Conservation (phyloP, 2,113 vertebrate genomes). For the Origma solitaria region DNA sequence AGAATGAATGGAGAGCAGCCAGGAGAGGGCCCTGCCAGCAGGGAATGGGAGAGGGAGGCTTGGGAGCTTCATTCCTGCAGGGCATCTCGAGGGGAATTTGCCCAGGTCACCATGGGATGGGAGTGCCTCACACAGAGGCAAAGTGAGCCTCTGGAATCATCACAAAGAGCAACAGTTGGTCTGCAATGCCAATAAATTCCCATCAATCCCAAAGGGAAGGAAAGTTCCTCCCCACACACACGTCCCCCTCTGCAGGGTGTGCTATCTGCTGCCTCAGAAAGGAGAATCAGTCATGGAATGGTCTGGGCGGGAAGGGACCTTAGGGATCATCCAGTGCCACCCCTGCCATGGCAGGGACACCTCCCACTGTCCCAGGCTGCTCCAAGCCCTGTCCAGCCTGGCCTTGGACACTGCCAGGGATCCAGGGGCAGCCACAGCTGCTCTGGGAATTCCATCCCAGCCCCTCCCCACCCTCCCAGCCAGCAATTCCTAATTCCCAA, state of each 20-base stretch:
- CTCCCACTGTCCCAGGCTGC: neutral
- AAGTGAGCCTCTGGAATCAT: neutral
- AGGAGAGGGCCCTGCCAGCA: neutral
- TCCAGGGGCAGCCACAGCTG: neutral
- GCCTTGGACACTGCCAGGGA: neutral
- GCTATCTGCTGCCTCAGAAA: rapidly evolving
- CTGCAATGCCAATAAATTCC: rapidly evolving
- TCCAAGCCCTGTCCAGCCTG: neutral
- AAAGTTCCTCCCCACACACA: rapidly evolving
- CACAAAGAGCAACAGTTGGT: rapidly evolving
- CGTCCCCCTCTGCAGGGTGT: rapidly evolving
- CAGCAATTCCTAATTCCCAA: neutral
- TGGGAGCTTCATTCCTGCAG: neutral
- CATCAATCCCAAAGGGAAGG: rapidly evolving
- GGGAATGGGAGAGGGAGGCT: neutral
- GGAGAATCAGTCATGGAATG: neutral
- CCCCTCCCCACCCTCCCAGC: rapidly evolving
- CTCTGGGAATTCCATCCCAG: neutral
- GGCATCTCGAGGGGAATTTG: neutral
- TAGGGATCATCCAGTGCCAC: rapidly evolving
- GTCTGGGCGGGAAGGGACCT: neutral
- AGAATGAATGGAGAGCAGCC: neutral
- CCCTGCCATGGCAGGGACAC: neutral
- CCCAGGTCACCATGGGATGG: neutral
- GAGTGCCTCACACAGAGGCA: rapidly evolving